phyloP scores from a whole-genome alignment of 2,888 invertebrate genomes.

The Synanthedon tipuliformis region DNA sequence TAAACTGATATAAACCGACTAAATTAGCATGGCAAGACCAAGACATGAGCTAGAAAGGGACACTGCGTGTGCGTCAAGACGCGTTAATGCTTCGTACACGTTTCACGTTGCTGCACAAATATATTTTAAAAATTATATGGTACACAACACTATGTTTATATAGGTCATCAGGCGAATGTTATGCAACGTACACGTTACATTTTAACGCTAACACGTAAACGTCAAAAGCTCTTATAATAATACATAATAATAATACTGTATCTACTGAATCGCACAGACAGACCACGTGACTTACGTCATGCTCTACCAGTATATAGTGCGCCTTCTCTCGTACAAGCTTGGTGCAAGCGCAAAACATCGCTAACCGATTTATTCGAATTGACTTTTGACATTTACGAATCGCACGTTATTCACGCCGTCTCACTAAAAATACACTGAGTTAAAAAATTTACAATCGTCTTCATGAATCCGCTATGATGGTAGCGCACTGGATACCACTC shows the following conservation, averaged over 20 bases:
- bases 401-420: conserved; percentile 58
- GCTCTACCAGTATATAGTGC: conserved; percentile 47
- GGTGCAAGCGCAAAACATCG: conserved; percentile 57
- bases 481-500: conserved; percentile 52
- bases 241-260: no score
- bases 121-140: not conserved
- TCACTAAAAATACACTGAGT: conserved; percentile 63
- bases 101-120: not conserved
- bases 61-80: not conserved
- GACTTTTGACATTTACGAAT: conserved; percentile 64
- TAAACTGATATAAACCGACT: no score
- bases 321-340: conserved; percentile 53
- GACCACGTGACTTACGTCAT: conserved; percentile 55
- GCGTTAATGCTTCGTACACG: not conserved
- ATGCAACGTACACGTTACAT: not conserved
- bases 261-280: conserved; percentile 11
- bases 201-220: conserved; percentile 30
- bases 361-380: conserved; percentile 17
- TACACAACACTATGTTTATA: not conserved
- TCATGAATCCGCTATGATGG: conserved; percentile 57
- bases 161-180: not conserved
- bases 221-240: conserved; percentile 39
- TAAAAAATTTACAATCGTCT: conserved; percentile 59
- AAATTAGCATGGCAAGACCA: no score
- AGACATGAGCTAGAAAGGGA: no score